Evolutionary conservation across 64 coral and sea anemone species (phyloP).

Genomic region (Cladopsammia gracilis): DNA sequence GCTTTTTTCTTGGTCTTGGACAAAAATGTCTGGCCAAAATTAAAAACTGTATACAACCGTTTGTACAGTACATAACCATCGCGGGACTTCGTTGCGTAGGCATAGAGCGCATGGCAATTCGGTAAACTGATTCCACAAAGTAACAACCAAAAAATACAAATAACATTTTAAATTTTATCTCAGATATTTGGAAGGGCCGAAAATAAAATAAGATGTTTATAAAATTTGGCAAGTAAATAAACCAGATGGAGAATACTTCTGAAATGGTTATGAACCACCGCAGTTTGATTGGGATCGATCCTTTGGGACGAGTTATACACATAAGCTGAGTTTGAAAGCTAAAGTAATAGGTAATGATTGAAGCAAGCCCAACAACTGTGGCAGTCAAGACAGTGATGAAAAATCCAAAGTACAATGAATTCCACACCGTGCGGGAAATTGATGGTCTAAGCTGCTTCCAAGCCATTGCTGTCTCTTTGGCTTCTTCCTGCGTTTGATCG

Average conservation of each 20-base stretch:
- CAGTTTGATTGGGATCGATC: slow-evolving; percentile 1
- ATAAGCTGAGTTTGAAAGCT: slow-evolving; percentile 3
- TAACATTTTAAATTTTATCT: background rate
- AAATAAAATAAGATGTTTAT: background rate
- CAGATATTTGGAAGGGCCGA: background rate
- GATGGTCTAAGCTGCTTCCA: slow-evolving; percentile 27
- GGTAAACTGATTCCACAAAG: slow-evolving; percentile 2
- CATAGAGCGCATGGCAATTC: background rate
- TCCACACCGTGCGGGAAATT: background rate
- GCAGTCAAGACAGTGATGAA: background rate
- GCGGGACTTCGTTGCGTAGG: background rate
- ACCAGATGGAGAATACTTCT: background rate
- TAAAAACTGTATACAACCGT: background rate
- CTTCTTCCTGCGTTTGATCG: background rate
- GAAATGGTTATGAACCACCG: slow-evolving; percentile 20
- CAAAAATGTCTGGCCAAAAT: background rate
- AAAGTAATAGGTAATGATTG: background rate
- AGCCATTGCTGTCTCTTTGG: background rate
- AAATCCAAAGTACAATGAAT: slow-evolving; percentile 11
- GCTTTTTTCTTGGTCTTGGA: background rate
- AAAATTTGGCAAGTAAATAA: background rate
- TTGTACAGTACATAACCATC: background rate
- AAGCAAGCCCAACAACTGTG: background rate
- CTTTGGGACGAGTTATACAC: background rate
- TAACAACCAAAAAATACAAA: background rate